Conservation (phyloP, 1,140 invertebrate species). For the Pseudachorutes palmiensis region DNA sequence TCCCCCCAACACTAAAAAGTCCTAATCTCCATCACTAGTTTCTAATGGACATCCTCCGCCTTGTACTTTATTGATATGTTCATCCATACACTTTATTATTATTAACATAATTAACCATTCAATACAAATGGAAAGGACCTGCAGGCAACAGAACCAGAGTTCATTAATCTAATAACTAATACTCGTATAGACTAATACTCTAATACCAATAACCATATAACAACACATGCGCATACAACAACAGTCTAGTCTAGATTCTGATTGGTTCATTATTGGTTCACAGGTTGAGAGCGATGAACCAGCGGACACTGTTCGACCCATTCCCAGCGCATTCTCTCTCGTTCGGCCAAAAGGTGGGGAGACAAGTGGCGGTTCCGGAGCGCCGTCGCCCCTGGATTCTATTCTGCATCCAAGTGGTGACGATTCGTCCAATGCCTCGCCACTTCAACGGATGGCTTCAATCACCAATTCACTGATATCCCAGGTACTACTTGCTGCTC, state of each 20-base stretch:
- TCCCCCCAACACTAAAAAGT: background rate
- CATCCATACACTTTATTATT: background rate
- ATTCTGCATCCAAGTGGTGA: conserved; percentile 71
- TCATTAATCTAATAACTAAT: no score
- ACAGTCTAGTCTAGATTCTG: background rate
- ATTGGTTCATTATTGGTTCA: conserved; percentile 6
- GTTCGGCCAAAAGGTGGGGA: conserved; percentile 62
- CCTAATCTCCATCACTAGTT: background rate
- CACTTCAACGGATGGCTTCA: conserved; percentile 91
- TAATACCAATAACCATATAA: no score
- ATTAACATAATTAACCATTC: conserved; percentile 7
- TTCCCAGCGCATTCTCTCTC: conserved; percentile 73
- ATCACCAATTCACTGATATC: conserved; percentile 94
- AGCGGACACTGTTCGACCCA: conserved; percentile 57
- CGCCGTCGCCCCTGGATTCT: conserved; percentile 61
- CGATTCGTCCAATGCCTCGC: conserved; percentile 74
- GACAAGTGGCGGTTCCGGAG: conserved; percentile 36
- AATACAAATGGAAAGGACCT: no score
- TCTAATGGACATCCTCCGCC: background rate
- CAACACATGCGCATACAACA: no score
- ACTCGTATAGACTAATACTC: no score
- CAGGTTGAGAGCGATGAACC: conserved; percentile 36
- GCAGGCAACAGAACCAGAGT: no score
- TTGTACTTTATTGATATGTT: conserved; percentile 8
- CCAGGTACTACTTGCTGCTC: no score